Base-by-base conservation (phyloP, 2,888 invertebrate species). In the Danaus chrysippus region DNA sequence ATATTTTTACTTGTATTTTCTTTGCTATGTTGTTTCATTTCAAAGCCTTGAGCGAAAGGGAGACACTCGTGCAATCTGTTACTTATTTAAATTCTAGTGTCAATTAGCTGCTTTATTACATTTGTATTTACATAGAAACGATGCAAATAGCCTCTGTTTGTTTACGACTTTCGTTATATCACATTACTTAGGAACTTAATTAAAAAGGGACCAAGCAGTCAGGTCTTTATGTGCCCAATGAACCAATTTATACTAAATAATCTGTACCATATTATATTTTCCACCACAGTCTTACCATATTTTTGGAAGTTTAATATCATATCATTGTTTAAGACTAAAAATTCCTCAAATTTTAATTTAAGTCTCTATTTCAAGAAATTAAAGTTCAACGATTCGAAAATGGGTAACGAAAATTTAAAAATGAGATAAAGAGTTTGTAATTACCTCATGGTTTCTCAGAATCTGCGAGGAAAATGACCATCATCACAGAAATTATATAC, bases 91-190 rank as follows among this genome's bases (percentile, higher is more conserved):
- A 67, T 61, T 67, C 65, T 61, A 63, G 58, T 64, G 67, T 63
- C 68, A 68, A 68, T 69, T 66, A 65, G 63, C 60, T 69, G 68
- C 64, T 71, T 69, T 70, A 70, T 70, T 70, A 54, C 65, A 63
- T 59, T 57, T 52, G 62, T 69, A 73, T 73, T 73, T 69, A 71
- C 73, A 73, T 73, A 72, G 65, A 72, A 73, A 73, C 69, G 69
- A 68, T 68, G 66, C 64, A 67, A 68, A 68, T 66, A 65, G 64
- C 69, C 67, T 61, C 65, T 66, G 71, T 68, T 75, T 72, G 71
- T 73, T 74, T 74, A 75, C 73, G 73, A 71, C 65, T 71, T 70
- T 65, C 71, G 70, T 74, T 73, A 73, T 71, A 71, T 70, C 62
- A 67, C 69, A 71, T 71, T 72, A 71, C 70, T 60, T 63, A 53